phyloP scores from a whole-genome alignment of 2,113 vertebrate genomes.

The Malurus alboscapulatus region DNA sequence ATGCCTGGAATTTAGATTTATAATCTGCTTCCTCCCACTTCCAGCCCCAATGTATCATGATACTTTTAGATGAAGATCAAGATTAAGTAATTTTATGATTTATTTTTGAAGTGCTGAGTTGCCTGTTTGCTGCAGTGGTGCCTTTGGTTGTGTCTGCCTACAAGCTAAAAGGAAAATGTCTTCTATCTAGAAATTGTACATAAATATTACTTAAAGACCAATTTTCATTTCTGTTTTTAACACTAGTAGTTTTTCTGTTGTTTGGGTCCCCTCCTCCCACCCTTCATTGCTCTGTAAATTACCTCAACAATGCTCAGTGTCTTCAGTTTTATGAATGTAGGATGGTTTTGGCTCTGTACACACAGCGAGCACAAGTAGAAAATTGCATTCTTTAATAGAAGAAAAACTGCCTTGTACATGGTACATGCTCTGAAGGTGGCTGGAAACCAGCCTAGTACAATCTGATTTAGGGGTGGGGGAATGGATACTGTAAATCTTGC shows the following conservation, averaged over 20 bases:
- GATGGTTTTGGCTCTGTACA: accelerated
- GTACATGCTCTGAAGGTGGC: background rate
- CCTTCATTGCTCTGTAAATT: background rate
- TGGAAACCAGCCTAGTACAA: background rate
- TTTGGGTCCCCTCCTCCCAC: background rate
- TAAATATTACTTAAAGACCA: background rate
- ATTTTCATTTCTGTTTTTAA: background rate
- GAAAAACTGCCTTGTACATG: background rate
- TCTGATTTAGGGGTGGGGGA: background rate
- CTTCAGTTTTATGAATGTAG: background rate
- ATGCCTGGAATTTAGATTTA: slow-evolving; percentile 59
- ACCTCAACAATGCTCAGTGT: background rate
- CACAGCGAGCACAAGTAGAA: background rate
- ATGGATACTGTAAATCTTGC: background rate
- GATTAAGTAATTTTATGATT: slow-evolving; percentile 17
- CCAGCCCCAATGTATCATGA: background rate
- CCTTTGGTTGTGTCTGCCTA: background rate
- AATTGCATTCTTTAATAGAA: background rate
- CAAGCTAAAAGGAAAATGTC: background rate
- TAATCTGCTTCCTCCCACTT: background rate
- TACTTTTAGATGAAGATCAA: slow-evolving; percentile 25
- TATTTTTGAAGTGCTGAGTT: slow-evolving; percentile 48
- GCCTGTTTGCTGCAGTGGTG: background rate
- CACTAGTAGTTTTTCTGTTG: background rate
- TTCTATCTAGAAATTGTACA: background rate